A percentile compares a stretch with the other conserved stretches of the same genome.
Evolutionary conservation across 2,113 vertebrate genomes (phyloP).

Genomic region (Steatornis caripensis): DNA sequence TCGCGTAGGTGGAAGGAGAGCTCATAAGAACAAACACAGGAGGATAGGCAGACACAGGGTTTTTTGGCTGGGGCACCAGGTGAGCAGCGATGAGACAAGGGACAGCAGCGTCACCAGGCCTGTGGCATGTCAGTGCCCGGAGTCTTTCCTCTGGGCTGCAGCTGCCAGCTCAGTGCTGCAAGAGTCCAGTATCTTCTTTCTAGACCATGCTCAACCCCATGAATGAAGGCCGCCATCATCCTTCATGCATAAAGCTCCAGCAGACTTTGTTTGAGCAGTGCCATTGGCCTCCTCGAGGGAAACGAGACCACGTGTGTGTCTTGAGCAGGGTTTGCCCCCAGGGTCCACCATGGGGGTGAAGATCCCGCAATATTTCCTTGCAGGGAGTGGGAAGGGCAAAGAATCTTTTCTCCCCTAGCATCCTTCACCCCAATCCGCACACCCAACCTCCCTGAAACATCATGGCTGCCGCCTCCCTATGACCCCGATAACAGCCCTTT

Average conservation of each 20-base stretch:
- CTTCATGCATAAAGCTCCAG: neutral
- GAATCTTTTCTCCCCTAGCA: neutral
- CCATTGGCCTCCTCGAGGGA: neutral
- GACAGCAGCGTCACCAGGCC: fast-evolving
- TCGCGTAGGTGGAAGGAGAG: constrained; percentile 36
- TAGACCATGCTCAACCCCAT: neutral
- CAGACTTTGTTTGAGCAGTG: neutral
- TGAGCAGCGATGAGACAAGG: neutral
- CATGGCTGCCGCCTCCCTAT: neutral
- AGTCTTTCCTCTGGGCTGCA: neutral
- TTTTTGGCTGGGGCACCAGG: neutral
- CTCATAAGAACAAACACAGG: neutral
- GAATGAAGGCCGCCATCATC: neutral
- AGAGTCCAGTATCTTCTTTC: neutral
- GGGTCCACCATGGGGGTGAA: neutral
- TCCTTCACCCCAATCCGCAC: neutral
- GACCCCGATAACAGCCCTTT: neutral
- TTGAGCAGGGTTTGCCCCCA: neutral
- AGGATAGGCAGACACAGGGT: neutral
- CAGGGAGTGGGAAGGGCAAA: neutral
- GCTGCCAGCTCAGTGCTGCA: neutral
- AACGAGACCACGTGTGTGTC: neutral
- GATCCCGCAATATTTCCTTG: neutral
- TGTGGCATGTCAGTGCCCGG: fast-evolving
- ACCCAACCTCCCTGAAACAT: neutral